Percentiles rank a stretch among this genome's conserved stretches.
Conservation (phyloP, 1,140 invertebrate species). For the Nasonia vitripennis region DNA sequence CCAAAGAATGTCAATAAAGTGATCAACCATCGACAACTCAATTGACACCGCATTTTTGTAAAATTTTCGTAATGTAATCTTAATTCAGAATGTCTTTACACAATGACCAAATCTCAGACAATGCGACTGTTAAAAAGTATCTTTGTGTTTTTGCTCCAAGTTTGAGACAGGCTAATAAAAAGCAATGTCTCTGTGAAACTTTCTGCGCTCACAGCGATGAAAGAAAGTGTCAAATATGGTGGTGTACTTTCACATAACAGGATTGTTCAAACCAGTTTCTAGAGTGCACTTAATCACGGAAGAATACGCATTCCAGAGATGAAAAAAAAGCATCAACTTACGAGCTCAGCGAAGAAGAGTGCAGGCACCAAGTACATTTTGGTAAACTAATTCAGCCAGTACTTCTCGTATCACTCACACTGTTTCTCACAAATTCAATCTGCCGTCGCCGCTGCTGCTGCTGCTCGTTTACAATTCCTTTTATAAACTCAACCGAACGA, state of each 20-base stretch:
- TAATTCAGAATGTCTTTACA: no score
- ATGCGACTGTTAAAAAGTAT: not conserved
- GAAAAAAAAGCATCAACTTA: not conserved
- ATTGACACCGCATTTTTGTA: no score
- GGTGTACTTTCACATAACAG: not conserved
- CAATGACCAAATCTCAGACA: no score
- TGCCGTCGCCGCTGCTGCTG: no score
- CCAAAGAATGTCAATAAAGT: not conserved
- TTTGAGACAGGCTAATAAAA: not conserved
- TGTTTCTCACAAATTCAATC: constrained; percentile 7
- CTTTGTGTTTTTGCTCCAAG: not conserved
- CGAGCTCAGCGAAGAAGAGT: not conserved
- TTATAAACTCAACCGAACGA: not conserved
- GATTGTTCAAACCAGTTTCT: not conserved
- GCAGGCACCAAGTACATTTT: constrained; percentile 28
- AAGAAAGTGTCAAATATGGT: not conserved
- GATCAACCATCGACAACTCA: no score
- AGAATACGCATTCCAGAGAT: not conserved
- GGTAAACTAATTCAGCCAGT: constrained; percentile 2
- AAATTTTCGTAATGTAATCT: no score
- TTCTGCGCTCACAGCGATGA: not conserved
- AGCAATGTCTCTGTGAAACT: not conserved
- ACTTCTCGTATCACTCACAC: not conserved
- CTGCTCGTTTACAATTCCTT: not conserved
- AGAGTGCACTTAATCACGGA: not conserved